phyloP scores from a whole-genome alignment of 2,113 vertebrate genomes.

The Macheiramphus alcinus region DNA sequence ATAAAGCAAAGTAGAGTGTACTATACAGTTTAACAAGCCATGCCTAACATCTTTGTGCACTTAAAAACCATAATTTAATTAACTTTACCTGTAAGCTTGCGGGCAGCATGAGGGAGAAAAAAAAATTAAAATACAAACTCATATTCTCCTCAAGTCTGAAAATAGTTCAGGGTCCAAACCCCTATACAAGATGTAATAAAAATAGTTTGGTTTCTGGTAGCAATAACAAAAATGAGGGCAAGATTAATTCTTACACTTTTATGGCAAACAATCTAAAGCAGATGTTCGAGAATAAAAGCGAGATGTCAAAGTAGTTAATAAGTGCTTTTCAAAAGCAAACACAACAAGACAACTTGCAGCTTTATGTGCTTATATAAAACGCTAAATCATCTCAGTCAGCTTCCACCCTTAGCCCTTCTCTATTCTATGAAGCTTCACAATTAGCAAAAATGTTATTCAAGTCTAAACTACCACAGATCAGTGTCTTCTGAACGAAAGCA shows the following conservation, averaged over 20 bases:
- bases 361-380: constrained; percentile 26
- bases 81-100: background rate
- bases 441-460: background rate
- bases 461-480: background rate
- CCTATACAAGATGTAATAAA: constrained; percentile 33
- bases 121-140: constrained; percentile 2
- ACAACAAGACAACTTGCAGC: constrained; percentile 39
- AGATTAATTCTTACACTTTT: constrained; percentile 62
- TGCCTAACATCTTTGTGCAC: background rate
- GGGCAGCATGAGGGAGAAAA: accelerated
- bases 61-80: background rate
- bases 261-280: constrained; percentile 60
- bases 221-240: constrained; percentile 43
- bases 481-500: background rate
- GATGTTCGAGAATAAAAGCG: constrained; percentile 37
- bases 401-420: background rate
- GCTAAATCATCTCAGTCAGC: background rate
- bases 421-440: background rate
- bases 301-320: constrained; percentile 53
- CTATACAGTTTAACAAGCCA: background rate
- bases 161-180: background rate
- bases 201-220: constrained; percentile 62
- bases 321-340: constrained; percentile 40
- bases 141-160: constrained; percentile 46
- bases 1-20: background rate